A percentile compares a stretch with the other conserved stretches of the same genome.
These are phyloP conservation scores for Acleris holmiana DNA, from an alignment of 2,888 invertebrate species.

Conservation along the genomic window DNA sequence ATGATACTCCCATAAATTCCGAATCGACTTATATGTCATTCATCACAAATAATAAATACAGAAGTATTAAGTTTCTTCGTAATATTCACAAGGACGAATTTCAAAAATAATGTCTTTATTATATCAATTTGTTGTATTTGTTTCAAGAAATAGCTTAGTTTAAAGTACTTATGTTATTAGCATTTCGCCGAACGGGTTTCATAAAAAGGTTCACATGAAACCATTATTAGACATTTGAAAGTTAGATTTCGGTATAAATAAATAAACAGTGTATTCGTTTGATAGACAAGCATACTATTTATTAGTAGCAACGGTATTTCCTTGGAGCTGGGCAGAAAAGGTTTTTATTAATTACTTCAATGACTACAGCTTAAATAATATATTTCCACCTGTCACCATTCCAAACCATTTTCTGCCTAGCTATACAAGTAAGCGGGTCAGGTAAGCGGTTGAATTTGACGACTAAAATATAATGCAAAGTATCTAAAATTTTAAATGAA, in stretches of 20 bases:
- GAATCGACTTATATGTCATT: conserved; percentile 67
- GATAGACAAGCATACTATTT: conserved; percentile 7
- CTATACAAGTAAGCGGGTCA: no score
- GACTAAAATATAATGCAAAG: no score
- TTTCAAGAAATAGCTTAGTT: neutral
- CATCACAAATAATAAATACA: conserved; percentile 70
- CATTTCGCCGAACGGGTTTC: neutral
- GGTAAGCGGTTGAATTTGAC: no score
- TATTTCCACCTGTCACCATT: no score
- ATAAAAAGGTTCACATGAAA: no score
- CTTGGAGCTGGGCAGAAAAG: neutral
- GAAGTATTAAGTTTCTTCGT: conserved; percentile 57
- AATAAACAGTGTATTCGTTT: conserved; percentile 2
- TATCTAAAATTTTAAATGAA: neutral
- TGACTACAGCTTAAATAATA: no score
- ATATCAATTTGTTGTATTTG: neutral
- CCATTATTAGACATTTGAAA: no score
- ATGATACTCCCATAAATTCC: conserved; percentile 42
- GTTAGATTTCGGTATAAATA: neutral
- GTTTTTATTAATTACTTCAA: no score
- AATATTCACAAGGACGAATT: conserved; percentile 16
- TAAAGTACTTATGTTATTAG: no score
- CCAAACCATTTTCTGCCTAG: no score
- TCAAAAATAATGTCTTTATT: conserved; percentile 1
- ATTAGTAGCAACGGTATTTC: conserved; percentile 8